Evolutionary conservation across 1,140 invertebrate genomes (phyloP), one percentile per base, ranked within the genome.

Genomic region (Planococcus citri): DNA sequence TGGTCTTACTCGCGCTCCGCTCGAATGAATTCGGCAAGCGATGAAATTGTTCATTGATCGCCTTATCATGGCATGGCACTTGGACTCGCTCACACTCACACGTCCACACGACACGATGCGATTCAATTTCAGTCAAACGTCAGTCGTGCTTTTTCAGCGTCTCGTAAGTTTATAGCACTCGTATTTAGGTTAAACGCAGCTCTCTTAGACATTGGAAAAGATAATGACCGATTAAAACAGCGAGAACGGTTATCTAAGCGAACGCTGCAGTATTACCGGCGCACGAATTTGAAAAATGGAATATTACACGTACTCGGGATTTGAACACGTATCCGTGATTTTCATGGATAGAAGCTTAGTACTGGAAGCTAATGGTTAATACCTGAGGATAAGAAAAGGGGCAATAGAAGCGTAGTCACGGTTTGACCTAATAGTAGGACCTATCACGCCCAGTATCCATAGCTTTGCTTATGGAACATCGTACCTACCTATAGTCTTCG

Each of bases 331-430:
- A 51, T 51, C 41, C 41, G 41, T 51, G 41, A 51, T 51, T 51
- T 51, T 51, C 41, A 20, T 51, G 17, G 41, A 51, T 51, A 51
- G 41, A 51, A 51, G 41, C 41, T 51, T n/a, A 3, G 17, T 17
- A 51, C 41, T 51, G 41, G 41, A 51, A 51, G 41, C 60, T 64
- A 64, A 64, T 64, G 60, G 60, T 64, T 64, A 64, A 25, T 51
- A 51, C 41, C 41, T 51, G 41, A 51, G 41, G 41, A 51, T 51
- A 27, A 27, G 60, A 25, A 17, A 64, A 27, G 22, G 22, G 21
- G 25, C 25, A 6, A 64, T 64, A 27, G 60, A 64, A 64, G 60
- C 60, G 60, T 64, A 64, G 60, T 64, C 60, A 64, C 60, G 60
- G 60, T 27, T 27, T 64, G 60, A 64, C 60, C 60, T 64, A 64